Evolutionary conservation across 2,888 invertebrate species (phyloP).

Genomic region (Congeria kusceri): DNA sequence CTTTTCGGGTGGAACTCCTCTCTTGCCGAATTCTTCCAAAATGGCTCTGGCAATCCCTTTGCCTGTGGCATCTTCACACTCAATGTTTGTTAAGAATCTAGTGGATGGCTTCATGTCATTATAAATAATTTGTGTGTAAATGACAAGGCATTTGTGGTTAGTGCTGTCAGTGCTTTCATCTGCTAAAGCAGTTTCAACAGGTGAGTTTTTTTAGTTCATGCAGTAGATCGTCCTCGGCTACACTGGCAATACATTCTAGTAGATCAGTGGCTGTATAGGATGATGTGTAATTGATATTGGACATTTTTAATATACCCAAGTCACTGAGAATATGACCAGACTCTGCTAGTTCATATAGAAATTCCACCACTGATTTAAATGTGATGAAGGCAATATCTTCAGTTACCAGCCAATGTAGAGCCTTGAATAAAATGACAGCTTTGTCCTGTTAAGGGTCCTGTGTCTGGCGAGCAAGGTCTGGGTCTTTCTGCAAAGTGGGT

Average conservation of each 20-base stretch:
- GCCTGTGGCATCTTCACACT: slow-evolving; percentile 42
- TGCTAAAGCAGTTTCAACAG: slow-evolving; percentile 36
- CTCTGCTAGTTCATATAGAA: slow-evolving; percentile 19
- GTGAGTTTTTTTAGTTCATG: slow-evolving; percentile 15
- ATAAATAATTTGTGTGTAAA: slow-evolving; percentile 40
- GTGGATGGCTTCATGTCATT: slow-evolving; percentile 39
- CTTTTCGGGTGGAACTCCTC: slow-evolving; percentile 28
- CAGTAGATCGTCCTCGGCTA: slow-evolving; percentile 15
- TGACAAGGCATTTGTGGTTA: slow-evolving; percentile 43
- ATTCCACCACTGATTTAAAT: slow-evolving; percentile 28
- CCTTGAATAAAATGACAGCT: slow-evolving; percentile 11
- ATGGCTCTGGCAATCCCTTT: slow-evolving; percentile 27
- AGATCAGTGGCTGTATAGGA: slow-evolving; percentile 10
- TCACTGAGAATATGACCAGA: neutral
- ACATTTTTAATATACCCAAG: neutral
- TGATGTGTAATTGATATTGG: slow-evolving; percentile 30
- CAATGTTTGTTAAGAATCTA: slow-evolving; percentile 28
- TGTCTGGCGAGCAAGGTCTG: neutral
- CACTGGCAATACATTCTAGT: slow-evolving; percentile 15
- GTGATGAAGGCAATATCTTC: slow-evolving; percentile 27
- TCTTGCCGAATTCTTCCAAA: neutral
- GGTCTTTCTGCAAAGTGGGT: neutral
- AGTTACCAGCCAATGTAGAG: slow-evolving; percentile 20
- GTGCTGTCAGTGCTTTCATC: slow-evolving; percentile 51
- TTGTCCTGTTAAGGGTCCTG: neutral